phyloP scores from a whole-genome alignment of 1,140 invertebrate genomes.

The Zaprionus lachaisei region DNA sequence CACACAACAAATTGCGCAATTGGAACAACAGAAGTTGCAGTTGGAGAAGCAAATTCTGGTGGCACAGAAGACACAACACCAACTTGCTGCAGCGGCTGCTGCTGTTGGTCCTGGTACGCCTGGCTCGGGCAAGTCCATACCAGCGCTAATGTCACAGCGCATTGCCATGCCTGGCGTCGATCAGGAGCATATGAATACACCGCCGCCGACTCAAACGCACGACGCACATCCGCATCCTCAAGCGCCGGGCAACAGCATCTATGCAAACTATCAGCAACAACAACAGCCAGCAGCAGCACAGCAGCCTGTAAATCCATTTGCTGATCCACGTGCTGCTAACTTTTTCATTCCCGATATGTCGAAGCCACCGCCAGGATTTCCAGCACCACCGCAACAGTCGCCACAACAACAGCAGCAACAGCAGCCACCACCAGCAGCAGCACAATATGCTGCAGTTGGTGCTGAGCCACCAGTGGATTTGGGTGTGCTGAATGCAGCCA shows the following conservation, averaged over 20 bases:
- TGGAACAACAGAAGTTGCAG: constrained; percentile 92
- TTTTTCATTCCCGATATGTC: constrained; percentile 91
- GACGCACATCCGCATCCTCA: constrained; percentile 46
- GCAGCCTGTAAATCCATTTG: constrained; percentile 53
- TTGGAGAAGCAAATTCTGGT: constrained; percentile 88
- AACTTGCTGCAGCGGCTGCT: constrained; percentile 12
- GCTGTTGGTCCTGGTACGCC: constrained; percentile 19
- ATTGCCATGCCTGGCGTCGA: constrained; percentile 58
- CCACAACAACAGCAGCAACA: not conserved
- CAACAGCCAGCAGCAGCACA: constrained; percentile 39
- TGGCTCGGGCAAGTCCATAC: constrained; percentile 58
- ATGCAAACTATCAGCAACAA: constrained; percentile 58
- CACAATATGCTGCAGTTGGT: constrained; percentile 44
- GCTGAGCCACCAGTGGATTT: constrained; percentile 66
- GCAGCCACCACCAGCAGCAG: constrained; percentile 25
- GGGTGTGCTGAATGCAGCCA: constrained; percentile 72
- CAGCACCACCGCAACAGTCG: constrained; percentile 69
- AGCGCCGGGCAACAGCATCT: constrained; percentile 45
- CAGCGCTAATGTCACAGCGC: constrained; percentile 66
- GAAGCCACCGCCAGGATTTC: constrained; percentile 93
- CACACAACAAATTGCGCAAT: constrained; percentile 93
- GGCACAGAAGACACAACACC: constrained; percentile 63
- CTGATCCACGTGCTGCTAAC: constrained; percentile 78
- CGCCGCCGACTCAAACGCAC: constrained; percentile 40
- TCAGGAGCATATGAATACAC: constrained; percentile 55